phyloP scores from a whole-genome alignment of 2,888 invertebrate species.

The Aspidiotus destructor region DNA sequence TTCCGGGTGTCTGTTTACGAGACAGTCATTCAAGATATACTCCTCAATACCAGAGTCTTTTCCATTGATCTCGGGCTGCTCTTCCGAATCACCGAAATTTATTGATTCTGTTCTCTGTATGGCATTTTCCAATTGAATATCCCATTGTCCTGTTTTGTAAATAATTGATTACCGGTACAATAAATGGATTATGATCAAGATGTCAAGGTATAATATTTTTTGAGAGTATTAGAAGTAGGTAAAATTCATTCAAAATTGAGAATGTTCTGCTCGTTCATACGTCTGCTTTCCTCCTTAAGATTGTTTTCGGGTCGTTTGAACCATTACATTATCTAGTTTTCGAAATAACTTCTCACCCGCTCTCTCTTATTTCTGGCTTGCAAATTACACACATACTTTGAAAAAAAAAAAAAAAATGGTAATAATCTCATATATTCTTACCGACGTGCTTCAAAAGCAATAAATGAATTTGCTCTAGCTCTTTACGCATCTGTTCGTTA shows the following conservation, averaged over 20 bases:
- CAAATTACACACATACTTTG: not conserved
- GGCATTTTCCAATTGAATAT: conserved; percentile 47
- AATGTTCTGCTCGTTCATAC: too few relatives aligned
- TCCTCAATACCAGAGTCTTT: conserved; percentile 46
- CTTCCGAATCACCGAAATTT: conserved; percentile 39
- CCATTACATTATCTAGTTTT: too few relatives aligned
- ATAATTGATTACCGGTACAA: not conserved
- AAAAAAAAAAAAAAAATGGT: not conserved
- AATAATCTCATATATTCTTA: conserved; percentile 13
- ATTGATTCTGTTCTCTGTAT: conserved; percentile 45
- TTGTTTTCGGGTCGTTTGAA: too few relatives aligned
- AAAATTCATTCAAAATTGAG: too few relatives aligned
- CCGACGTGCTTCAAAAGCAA: conserved; percentile 55
- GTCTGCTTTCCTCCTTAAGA: too few relatives aligned
- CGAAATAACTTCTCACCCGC: too few relatives aligned
- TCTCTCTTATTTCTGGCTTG: not conserved
- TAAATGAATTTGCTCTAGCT: conserved; percentile 68
- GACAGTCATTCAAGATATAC: conserved; percentile 52
- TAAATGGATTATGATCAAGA: not conserved
- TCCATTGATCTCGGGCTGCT: conserved; percentile 36
- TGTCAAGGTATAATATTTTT: too few relatives aligned
- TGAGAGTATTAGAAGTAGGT: too few relatives aligned
- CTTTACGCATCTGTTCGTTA: conserved; percentile 64
- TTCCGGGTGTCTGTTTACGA: conserved; percentile 51
- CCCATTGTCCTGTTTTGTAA: conserved; percentile 50